Conservation (phyloP, 2,113 vertebrate genomes). For the Isichthys henryi region DNA sequence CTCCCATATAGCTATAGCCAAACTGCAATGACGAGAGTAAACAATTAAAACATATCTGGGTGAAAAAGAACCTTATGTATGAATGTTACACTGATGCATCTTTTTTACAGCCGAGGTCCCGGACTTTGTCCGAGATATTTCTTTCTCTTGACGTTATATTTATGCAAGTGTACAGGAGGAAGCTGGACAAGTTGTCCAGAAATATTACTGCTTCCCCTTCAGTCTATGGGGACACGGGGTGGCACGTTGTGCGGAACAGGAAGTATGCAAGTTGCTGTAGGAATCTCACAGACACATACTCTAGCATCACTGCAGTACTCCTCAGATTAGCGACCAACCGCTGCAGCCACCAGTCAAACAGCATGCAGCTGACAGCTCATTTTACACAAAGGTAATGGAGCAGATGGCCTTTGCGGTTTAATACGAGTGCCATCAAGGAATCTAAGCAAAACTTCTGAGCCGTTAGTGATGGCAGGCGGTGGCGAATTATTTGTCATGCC, state of each 20-base stretch:
- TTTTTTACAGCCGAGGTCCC: not conserved
- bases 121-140: not conserved
- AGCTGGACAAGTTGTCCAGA: not conserved
- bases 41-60: not conserved
- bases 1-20: not conserved
- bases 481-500: constrained; percentile 69
- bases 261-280: constrained; percentile 25
- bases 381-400: constrained; percentile 73
- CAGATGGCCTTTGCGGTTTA: constrained; percentile 63
- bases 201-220: not conserved
- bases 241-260: constrained; percentile 14
- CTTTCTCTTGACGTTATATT: not conserved
- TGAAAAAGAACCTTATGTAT: not conserved
- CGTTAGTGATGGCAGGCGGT: constrained; percentile 60
- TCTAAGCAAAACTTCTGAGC: constrained; percentile 63
- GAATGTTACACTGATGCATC: no score
- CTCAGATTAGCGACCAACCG: constrained; percentile 50
- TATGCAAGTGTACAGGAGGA: not conserved
- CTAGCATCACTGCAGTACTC: constrained; percentile 36
- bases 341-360: constrained; percentile 51
- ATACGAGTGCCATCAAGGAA: constrained; percentile 64
- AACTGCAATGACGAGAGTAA: not conserved
- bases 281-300: constrained; percentile 38
- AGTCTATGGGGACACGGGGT: constrained; percentile 8
- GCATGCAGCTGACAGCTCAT: constrained; percentile 67